Base-by-base conservation (phyloP, 2,888 invertebrate genomes). In the Pristionchus exspectatus region DNA sequence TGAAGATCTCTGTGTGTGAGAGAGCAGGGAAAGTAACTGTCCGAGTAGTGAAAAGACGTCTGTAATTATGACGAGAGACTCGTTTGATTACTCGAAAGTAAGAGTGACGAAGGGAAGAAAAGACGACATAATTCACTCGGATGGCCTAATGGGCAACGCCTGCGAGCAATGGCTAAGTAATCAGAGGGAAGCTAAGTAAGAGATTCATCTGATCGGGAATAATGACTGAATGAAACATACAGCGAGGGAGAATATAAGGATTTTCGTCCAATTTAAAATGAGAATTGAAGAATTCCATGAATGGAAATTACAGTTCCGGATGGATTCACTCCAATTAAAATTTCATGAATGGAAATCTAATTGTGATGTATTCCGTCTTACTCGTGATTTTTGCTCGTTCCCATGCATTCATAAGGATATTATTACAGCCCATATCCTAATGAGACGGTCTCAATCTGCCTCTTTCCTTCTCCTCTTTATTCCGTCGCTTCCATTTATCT, bases 401-500 rank as follows among this genome's bases (percentile, higher is more conserved):
- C 2, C 21, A 56, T 56, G 56, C 21, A 16, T 21, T 5, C 18
- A 56, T 21, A 21, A 24, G 33, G 27, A 30, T 18, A 44, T 24
- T 18, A 77, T 27, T n/a, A 44, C 81, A 50, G 12, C 81, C 44
- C 30, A 30, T 77, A 44, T 21, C 44, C 81, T 81, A 81, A 81
- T 81, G 81, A 50, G 50, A 27, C 27, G 33, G 30, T 72, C 44
- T 10, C 72, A 72, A 72, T 72, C 72, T 72, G 30, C 30, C 33
- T 30, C 33, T 33, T 69, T n/a, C 50, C 54, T 81, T 54, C n/a
- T 21, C 24, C 44, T 77, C 77, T 77, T n/a, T 16, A 44, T 81
- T 81, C 81, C 27, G 81, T 81, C 81, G 50, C 33, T 54, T 81
- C 27, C 50, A 81, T 81, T 54, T 50, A 81, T 81, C 81, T 27